Evolutionary conservation across 2,888 invertebrate genomes (phyloP), one percentile per base, ranked within the genome.

Genomic region (Himalopsyche anomala): DNA sequence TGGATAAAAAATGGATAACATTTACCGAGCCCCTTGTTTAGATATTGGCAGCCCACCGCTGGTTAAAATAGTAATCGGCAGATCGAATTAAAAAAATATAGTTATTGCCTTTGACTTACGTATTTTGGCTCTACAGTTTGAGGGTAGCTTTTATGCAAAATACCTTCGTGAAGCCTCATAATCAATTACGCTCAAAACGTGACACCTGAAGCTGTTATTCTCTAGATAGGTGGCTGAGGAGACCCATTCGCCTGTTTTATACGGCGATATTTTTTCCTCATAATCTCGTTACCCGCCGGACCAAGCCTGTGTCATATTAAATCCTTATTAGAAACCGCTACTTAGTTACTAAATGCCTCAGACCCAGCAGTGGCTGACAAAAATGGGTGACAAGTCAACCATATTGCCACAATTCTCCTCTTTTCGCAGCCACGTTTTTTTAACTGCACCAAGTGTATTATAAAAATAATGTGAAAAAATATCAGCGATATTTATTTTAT

Each of bases 271-370:
- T 86, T 86, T 87, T 82, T 86, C 82, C 55, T 38, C 55, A 54
- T 85, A 85, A 85, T 85, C 86, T 87, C 86, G 84, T 84, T 85
- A 69, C 84, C 42, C 15, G 62, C 83, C 74, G 56, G 80, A 82
- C 87, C 80, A 82, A 54, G 81, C 85, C 87, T 79, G 87, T 87
- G 87, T 87, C 87, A 87, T 87, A 87, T 87, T 87, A 87, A 87
- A 87, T 87, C 84, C 86, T 87, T 87, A 87, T 87, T 87, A 87
- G 87, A 87, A 84, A 85, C 84, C 84, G 81, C 84, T 62, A 86
- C 84, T 84, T 84, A 84, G 84, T 84, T 80, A 62, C 87, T 82
- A 79, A 87, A 82, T 79, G 81, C 82, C 38, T 54, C 54, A 28
- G 81, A 83, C 62, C 83, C 74, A 55, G 55, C 85, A 74, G 79